A percentile compares a stretch with the other conserved stretches of the same genome.
Evolutionary conservation across 2,888 invertebrate species (phyloP).

Genomic region (Lymantria monacha): DNA sequence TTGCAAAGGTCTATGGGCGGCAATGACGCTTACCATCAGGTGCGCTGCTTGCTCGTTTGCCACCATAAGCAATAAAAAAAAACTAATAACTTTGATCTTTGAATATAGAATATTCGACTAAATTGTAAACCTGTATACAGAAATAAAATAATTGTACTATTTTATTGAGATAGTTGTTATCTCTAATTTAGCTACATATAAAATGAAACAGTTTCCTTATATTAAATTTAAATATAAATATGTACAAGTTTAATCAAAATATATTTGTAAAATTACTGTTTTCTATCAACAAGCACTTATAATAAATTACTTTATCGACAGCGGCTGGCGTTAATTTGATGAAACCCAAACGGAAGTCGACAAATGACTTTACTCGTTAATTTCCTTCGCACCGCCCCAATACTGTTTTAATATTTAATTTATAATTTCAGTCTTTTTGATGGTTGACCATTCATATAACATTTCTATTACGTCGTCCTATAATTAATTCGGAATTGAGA

Average conservation of each 20-base stretch:
- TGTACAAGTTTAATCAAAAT: constrained; percentile 5
- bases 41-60: too few species aligned
- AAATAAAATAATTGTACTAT: too few species aligned
- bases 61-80: too few species aligned
- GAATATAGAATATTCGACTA: too few species aligned
- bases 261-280: constrained; percentile 23
- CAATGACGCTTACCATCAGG: too few species aligned
- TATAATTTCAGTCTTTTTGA: constrained; percentile 8
- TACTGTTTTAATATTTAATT: constrained; percentile 22
- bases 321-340: constrained; percentile 47
- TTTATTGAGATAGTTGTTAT: too few species aligned
- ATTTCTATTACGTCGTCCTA: not conserved
- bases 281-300: constrained; percentile 34
- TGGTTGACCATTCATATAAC: not conserved
- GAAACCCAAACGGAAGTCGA: constrained; percentile 45
- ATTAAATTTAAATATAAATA: not conserved
- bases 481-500: not conserved
- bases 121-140: too few species aligned
- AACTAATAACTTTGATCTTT: too few species aligned
- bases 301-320: constrained; percentile 41
- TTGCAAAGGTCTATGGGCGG: too few species aligned
- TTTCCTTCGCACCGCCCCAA: constrained; percentile 34
- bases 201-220: not conserved
- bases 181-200: too few species aligned
- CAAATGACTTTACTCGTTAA: constrained; percentile 47